Conservation (phyloP, 2,888 invertebrate species). For the Abrostola tripartita region DNA sequence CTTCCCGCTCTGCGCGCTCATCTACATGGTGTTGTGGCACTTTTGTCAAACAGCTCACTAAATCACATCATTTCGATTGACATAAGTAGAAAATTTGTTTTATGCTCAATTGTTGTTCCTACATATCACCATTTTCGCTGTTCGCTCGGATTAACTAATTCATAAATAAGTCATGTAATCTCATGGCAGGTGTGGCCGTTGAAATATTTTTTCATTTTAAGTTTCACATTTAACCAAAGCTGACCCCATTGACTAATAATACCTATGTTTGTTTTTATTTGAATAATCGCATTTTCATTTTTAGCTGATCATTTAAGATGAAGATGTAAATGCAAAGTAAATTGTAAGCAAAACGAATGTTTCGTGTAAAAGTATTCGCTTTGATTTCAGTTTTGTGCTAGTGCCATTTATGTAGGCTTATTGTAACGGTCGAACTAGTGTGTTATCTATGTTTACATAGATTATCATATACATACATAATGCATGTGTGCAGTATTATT, state of each 20-base stretch:
- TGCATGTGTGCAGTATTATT: constrained; percentile 84
- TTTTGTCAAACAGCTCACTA: constrained; percentile 93
- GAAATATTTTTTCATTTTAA: constrained; percentile 61
- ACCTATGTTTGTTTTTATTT: constrained; percentile 56
- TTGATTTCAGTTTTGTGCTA: constrained; percentile 56
- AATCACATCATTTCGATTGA: constrained; percentile 92
- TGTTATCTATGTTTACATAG: constrained; percentile 81
- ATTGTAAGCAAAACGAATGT: constrained; percentile 40
- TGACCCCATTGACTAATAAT: constrained; percentile 71
- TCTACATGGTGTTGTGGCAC: constrained; percentile 94
- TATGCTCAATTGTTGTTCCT: constrained; percentile 62
- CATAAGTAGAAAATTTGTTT: constrained; percentile 68
- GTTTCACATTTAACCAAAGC: constrained; percentile 69
- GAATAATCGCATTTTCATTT: constrained; percentile 58
- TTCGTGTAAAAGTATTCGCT: constrained; percentile 28
- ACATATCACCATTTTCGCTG: constrained; percentile 59
- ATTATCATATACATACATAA: constrained; percentile 66
- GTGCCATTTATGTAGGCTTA: constrained; percentile 64
- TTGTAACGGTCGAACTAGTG: constrained; percentile 55
- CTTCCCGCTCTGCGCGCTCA: constrained; percentile 87
- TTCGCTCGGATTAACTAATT: constrained; percentile 52
- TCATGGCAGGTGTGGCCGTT: constrained; percentile 56
- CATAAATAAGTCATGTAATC: constrained; percentile 49
- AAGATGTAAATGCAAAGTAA: constrained; percentile 33
- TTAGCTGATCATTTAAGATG: constrained; percentile 41